phyloP scores from a whole-genome alignment of 2,797 vertebrate species.

The Xenentodon cancila region DNA sequence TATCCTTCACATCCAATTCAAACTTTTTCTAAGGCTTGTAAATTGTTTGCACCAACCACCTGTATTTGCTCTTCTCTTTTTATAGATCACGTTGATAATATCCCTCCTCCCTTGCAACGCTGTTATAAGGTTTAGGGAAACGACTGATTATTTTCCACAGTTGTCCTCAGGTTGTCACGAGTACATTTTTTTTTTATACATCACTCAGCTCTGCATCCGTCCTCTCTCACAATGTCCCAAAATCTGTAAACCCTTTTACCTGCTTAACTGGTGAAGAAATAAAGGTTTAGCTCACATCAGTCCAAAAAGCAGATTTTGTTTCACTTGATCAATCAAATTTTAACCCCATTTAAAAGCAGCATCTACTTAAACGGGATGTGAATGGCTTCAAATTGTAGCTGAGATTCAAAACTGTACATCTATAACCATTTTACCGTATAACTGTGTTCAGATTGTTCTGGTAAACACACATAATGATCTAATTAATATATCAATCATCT shows the following conservation, averaged over 20 bases:
- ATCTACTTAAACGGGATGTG: too few relatives aligned
- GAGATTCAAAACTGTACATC: too few relatives aligned
- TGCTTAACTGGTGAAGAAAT: not conserved
- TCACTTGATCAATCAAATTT: too few relatives aligned
- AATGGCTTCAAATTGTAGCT: too few relatives aligned
- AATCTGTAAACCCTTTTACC: not conserved
- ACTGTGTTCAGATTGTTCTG: too few relatives aligned
- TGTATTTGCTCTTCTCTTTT: not conserved
- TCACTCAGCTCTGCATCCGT: too few relatives aligned
- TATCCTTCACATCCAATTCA: too few relatives aligned
- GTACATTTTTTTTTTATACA: not conserved
- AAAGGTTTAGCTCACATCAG: not conserved
- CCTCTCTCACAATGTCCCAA: not conserved
- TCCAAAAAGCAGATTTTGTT: not conserved
- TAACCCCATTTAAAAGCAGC: too few relatives aligned
- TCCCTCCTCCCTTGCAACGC: not conserved
- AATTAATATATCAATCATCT: too few relatives aligned
- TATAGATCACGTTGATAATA: not conserved
- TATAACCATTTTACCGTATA: too few relatives aligned
- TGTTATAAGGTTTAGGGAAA: not conserved
- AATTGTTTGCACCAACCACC: not conserved
- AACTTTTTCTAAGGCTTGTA: not conserved
- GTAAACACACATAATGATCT: too few relatives aligned
- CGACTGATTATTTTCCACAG: not conserved
- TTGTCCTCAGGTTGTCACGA: not conserved